phyloP scores from a whole-genome alignment of 2,888 invertebrate genomes.

The Myathropa florea region DNA sequence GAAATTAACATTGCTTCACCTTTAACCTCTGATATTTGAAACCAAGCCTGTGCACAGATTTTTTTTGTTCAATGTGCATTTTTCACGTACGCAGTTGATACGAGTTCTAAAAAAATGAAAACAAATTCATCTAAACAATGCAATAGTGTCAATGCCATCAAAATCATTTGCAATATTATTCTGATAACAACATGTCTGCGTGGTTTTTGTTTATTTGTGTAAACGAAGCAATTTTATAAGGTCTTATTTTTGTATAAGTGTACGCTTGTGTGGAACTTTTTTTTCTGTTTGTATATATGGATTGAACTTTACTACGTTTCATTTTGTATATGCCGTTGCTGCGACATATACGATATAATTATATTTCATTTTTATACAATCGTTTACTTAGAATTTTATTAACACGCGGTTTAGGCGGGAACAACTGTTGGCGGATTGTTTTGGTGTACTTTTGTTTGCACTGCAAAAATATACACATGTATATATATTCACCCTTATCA shows the following conservation, averaged over 20 bases:
- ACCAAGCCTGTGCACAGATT: background rate
- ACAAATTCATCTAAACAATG: slow-evolving; percentile 40
- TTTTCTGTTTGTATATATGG: background rate
- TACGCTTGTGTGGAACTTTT: background rate
- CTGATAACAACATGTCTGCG: slow-evolving; percentile 39
- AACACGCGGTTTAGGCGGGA: slow-evolving; percentile 64
- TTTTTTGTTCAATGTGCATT: background rate
- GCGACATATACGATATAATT: background rate
- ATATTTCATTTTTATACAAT: slow-evolving; percentile 2
- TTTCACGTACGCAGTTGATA: background rate
- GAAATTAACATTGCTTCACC: background rate
- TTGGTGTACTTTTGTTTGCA: slow-evolving; percentile 9
- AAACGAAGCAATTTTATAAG: slow-evolving; percentile 3
- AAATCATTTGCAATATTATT: slow-evolving; percentile 44
- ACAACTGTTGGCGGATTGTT: slow-evolving; percentile 15
- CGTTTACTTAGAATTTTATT: slow-evolving; percentile 33
- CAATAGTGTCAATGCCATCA: slow-evolving; percentile 59
- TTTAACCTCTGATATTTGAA: background rate
- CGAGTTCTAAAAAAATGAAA: background rate
- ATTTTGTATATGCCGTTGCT: slow-evolving; percentile 7
- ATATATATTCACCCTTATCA: background rate
- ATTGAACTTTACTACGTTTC: slow-evolving; percentile 15
- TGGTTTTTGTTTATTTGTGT: background rate
- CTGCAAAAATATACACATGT: background rate
- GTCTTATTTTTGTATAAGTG: background rate